A percentile compares a stretch with the other conserved stretches of the same genome.
phyloP scores from a whole-genome alignment of 2,113 vertebrate species.

The Piprites chloris region DNA sequence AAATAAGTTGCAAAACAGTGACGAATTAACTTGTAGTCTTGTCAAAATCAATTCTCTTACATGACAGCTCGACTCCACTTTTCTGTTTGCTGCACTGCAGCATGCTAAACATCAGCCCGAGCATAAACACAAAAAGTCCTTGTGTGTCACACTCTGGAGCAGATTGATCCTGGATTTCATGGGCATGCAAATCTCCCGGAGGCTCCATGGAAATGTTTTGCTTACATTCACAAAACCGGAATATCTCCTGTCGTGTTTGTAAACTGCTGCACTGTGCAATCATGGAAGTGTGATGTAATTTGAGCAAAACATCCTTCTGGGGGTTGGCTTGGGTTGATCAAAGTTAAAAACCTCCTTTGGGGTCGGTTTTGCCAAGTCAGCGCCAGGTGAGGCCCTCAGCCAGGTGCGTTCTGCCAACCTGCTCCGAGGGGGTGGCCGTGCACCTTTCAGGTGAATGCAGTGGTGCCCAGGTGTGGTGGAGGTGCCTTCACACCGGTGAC shows the following conservation, averaged over 20 bases:
- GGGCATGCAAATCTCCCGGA: background rate
- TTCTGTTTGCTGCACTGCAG: slow-evolving; percentile 51
- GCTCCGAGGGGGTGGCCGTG: accelerated
- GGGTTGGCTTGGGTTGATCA: background rate
- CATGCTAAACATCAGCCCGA: slow-evolving; percentile 41
- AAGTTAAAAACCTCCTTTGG: background rate
- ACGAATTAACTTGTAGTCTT: slow-evolving; percentile 92
- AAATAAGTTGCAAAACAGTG: slow-evolving; percentile 91
- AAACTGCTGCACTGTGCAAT: background rate
- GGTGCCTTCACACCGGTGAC: background rate
- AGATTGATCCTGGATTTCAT: slow-evolving; percentile 40
- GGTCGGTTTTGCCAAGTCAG: background rate
- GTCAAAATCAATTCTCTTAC: slow-evolving; percentile 94
- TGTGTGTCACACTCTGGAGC: slow-evolving; percentile 30
- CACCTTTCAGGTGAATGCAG: background rate
- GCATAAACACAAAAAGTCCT: slow-evolving; percentile 49
- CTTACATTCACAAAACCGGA: background rate
- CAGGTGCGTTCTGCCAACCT: background rate
- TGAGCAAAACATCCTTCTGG: background rate
- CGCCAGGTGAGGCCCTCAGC: background rate
- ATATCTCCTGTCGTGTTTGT: background rate
- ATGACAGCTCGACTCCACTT: slow-evolving; percentile 85
- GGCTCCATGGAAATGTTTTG: background rate
- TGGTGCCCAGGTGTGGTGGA: accelerated
- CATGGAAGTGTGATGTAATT: background rate